Base-by-base conservation (phyloP, 2,888 invertebrate species). In the Carabus problematicus region DNA sequence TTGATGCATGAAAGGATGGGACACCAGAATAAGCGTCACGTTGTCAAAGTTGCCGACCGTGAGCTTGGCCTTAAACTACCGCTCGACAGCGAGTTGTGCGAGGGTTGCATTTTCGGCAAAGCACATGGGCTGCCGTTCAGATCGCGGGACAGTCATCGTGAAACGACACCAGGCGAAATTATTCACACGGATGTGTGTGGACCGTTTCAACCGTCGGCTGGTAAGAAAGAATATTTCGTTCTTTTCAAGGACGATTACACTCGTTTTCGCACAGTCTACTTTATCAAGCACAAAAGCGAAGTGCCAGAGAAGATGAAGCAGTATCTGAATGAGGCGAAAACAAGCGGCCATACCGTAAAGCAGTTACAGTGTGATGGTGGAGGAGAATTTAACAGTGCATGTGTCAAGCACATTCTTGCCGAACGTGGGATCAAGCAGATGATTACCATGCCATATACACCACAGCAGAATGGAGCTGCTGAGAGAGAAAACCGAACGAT, bases 1-100 rank as follows among this genome's bases (percentile, higher is more conserved):
- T 62, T 75, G 8, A 75, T 74, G 45, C 73, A 75, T 68, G 73
- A 73, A 69, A 71, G 75, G 60, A 75, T 74, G 72, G 76, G 75
- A 18, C 76, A 76, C 56, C 74, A 74, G 54, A 72, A 76, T 58
- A 77, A 75, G 62, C 72, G 70, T 1, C 72, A 76, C 62, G 73
- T 76, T 14, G 74, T 71, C 70, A 58, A 64, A 11, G 68, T 73
- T 63, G 66, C 76, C 2, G 56, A 73, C 49, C 52, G 40, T 55
- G 71, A 75, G 16, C 64, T 74, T 8, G 69, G 70, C 11, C 74
- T 76, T 29, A 70, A 70, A 8, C 73, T 75, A 8, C 70, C 74
- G 56, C 3, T 74, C 43, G 70, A 71, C 49, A 71, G 47, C 41
- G 71, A 75, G 42, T 18, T 73, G 16, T 74, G 74, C 70, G 74